Conservation (phyloP, 2,888 invertebrate species). For the Thera obeliscata region DNA sequence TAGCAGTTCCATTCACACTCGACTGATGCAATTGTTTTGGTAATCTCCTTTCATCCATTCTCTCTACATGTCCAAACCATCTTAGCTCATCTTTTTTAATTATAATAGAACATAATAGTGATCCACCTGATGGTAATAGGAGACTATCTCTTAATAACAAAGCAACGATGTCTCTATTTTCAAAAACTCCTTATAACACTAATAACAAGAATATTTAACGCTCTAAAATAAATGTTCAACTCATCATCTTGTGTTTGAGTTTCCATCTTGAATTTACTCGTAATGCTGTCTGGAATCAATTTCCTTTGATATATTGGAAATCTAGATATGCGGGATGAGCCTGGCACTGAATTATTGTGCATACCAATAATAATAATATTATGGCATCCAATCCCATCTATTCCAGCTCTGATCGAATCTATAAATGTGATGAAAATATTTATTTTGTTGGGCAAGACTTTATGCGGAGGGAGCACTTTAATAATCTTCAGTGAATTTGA, state of each 20-base stretch:
- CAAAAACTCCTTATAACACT: too few relatives aligned
- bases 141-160: not conserved
- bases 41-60: too few relatives aligned
- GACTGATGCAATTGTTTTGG: too few relatives aligned
- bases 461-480: too few relatives aligned
- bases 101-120: too few relatives aligned
- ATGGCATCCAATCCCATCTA: constrained; percentile 20
- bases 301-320: constrained; percentile 41
- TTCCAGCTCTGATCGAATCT: constrained; percentile 15
- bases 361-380: constrained; percentile 30
- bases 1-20: too few relatives aligned
- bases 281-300: constrained; percentile 38
- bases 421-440: constrained; percentile 4
- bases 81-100: too few relatives aligned
- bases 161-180: too few relatives aligned
- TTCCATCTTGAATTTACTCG: constrained; percentile 29
- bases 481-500: too few relatives aligned
- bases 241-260: constrained; percentile 22
- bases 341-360: constrained; percentile 36
- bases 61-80: too few relatives aligned
- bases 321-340: constrained; percentile 40
- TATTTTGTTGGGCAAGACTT: not conserved
- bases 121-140: too few relatives aligned
- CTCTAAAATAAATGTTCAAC: constrained; percentile 2
- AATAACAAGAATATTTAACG: not conserved